Evolutionary conservation across 2,888 invertebrate species (phyloP).

Genomic region (Calameuta idolon): DNA sequence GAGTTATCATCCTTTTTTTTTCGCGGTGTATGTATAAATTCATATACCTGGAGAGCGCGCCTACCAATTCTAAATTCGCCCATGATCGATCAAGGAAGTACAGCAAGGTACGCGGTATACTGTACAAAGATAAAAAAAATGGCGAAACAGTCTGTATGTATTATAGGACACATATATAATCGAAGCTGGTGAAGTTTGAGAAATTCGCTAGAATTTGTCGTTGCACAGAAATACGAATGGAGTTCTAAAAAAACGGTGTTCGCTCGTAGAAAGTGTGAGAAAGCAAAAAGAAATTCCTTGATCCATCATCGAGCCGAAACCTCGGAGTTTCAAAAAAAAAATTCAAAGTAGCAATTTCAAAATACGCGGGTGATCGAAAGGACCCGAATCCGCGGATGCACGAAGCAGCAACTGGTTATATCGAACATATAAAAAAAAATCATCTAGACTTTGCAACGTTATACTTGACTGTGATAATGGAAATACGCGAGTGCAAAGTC

Average conservation of each 20-base stretch:
- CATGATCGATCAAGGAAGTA: not conserved
- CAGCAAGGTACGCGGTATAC: not conserved
- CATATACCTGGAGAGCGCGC: not conserved
- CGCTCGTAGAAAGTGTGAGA: not conserved
- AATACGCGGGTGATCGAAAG: not conserved
- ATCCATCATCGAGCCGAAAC: not conserved
- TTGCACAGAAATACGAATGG: not conserved
- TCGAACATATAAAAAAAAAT: not conserved
- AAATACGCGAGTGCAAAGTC: not conserved
- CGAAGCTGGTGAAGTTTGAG: not conserved
- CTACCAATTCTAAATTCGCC: not conserved
- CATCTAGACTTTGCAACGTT: conserved; percentile 1
- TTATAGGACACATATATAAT: not conserved
- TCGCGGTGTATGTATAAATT: not conserved
- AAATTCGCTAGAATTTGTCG: not conserved
- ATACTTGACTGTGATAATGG: conserved; percentile 7
- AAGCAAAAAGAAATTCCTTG: not conserved
- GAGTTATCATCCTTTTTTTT: not conserved
- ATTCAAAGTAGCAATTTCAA: not conserved
- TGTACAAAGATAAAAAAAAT: not conserved
- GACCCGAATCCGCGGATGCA: not conserved
- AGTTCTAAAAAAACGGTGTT: not conserved
- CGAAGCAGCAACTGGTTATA: not conserved
- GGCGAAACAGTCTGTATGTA: not conserved
- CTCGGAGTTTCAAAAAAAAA: not conserved